These are phyloP conservation scores for Drosophila kanekoi DNA, from an alignment of 2,888 invertebrate species.

Conservation along the genomic window DNA sequence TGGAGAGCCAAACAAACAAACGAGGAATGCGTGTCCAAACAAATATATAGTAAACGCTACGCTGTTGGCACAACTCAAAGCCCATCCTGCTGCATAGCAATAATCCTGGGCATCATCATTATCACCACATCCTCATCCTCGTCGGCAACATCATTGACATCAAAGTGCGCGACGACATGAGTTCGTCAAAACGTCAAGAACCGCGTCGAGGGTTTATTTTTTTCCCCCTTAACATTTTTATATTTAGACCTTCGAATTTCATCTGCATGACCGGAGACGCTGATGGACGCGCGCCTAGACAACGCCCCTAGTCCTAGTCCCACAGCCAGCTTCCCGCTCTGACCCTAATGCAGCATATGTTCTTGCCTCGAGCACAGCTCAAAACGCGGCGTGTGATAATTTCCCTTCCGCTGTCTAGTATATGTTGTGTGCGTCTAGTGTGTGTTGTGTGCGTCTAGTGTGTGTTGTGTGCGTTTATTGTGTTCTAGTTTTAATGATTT, in stretches of 20 bases:
- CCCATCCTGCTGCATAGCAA: conserved; percentile 37
- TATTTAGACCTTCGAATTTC: conserved; percentile 63
- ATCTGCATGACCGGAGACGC: conserved; percentile 41
- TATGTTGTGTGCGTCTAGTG: conserved; percentile 41
- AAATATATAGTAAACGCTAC: conserved; percentile 36
- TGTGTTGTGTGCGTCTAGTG: conserved; percentile 44
- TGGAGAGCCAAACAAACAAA: conserved; percentile 52
- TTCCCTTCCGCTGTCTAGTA: conserved; percentile 47
- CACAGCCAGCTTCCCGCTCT: conserved; percentile 8
- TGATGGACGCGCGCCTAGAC: conserved; percentile 52
- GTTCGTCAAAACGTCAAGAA: conserved; percentile 69
- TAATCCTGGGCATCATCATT: conserved; percentile 51
- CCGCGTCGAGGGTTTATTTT: conserved; percentile 35
- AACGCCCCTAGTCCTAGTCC: conserved; percentile 10
- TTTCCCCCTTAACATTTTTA: conserved; percentile 28
- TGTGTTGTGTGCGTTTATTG: conserved; percentile 41
- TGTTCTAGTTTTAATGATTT: conserved; percentile 77
- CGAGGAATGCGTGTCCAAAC: conserved; percentile 46
- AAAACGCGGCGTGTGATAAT: conserved; percentile 53
- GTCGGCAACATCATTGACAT: conserved; percentile 37
- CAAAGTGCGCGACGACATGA: conserved; percentile 67
- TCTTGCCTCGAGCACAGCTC: conserved; percentile 51
- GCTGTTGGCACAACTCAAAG: conserved; percentile 32
- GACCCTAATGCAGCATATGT: conserved; percentile 63
- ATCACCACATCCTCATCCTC: conserved; percentile 23